Evolutionary conservation across 2,797 vertebrate species (phyloP), one percentile per base, ranked within the genome.

Genomic region (Distichodus sexfasciatus): DNA sequence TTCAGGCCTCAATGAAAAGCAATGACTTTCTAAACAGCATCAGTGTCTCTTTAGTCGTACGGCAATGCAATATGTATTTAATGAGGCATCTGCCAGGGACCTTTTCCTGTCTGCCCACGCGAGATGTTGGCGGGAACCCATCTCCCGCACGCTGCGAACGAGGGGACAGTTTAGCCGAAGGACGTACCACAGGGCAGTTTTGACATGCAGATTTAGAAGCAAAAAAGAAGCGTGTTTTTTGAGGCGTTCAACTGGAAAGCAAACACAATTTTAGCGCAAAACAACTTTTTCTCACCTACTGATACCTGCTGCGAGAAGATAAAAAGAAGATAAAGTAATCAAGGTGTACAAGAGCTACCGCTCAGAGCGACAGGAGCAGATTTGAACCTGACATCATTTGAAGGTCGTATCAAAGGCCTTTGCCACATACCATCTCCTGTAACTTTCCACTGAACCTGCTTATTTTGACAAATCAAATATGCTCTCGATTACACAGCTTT

Each of bases 1-100:
- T 87, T 88, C 83, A 87, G 81, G 86, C 85, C 75, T 86, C 78
- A 64, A 57, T 78, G 79, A 85, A 74, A 81, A 65, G 70, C 79
- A 76, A 78, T 83, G 82, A 76, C 63, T 79, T 81, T 79, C 77
- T 75, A 75, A 54, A 72, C 62, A 75, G 66, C 62, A 71, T 80
- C 47, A 71, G 58, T 68, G 58, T 76, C 58, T 79, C 69, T 62
- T 76, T 76, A 47, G 65, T 74, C 76, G 46, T 33, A 35, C 53
- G 75, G 72, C 51, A 14, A 65, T 58, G 63, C 44, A 35, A 64
- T 60, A 68, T 67, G 76, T 65, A 71, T 81, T 79, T 80, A 80
- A 84, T 35, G 50, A 82, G 76, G 53, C 68, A 59, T 63, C 74
- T 77, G 80, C 40, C 66, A 38, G 62, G 63, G 69, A 72, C 9